Base-by-base conservation (phyloP, 1,140 invertebrate species). In the Agraylea sexmaculata region DNA sequence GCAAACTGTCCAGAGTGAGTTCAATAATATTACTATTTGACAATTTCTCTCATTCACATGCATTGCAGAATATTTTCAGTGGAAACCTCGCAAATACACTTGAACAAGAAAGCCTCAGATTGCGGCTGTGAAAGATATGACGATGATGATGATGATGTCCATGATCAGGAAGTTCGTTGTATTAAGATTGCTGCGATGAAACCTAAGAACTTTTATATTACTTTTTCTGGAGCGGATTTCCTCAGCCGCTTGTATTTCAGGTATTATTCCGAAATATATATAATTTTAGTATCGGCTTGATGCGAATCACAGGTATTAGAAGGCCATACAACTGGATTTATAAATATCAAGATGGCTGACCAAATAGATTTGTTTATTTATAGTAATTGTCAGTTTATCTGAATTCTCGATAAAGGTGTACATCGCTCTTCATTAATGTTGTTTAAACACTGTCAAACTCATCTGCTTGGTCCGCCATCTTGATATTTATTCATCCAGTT, bases 141-240 rank as follows among this genome's bases (percentile, higher is more conserved):
- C n/a, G n/a, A n/a, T n/a, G n/a, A n/a, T n/a, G n/a, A n/a, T n/a
- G n/a, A n/a, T n/a, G n/a, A n/a, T n/a, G n/a, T n/a, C n/a, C n/a
- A 21, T 8, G 27, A 31, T n/a, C 20, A 21, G 2, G 25, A 11
- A 28, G 6, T 20, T 4, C 37, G 37, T n/a, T 2, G 35, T 18
- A 34, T 43, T 17, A 10, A 15, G 40, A 22, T 34, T 10, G 20
- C 28, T 21, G 28, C 41, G n/a, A 28, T 21, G 20, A 28, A 43
- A 23, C 37, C 42, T 12, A 12, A 20, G n/a, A 15, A 38, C 18
- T 5, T 21, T 20, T 22, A 29, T 3, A 37, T 47, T 13, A 29
- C 44, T 11, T 47, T 41, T 17, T 30, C 13, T 18, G 46, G 46
- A 23, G 41, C 37, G 7, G 42, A 47, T 33, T 21, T 21, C 13